These are phyloP conservation scores for Orthonevra nobilis DNA, from an alignment of 2,888 invertebrate genomes.

Conservation along the genomic window DNA sequence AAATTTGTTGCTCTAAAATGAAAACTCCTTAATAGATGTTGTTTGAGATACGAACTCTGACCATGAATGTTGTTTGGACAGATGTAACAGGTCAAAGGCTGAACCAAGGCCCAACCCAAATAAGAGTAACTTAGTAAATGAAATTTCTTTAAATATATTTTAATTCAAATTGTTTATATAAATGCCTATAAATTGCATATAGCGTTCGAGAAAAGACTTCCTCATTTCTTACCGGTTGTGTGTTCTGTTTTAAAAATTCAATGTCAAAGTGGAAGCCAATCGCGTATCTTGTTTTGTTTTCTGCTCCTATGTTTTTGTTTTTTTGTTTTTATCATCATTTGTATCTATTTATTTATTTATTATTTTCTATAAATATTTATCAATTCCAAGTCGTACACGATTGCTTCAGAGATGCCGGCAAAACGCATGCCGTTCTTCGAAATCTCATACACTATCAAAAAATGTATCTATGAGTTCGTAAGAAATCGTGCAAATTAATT, in stretches of 20 bases:
- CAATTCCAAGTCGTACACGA: no score
- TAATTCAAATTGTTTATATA: background rate
- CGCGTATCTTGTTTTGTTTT: slow-evolving; percentile 20
- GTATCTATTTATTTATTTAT: slow-evolving; percentile 17
- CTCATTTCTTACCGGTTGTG: slow-evolving; percentile 35
- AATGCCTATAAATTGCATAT: slow-evolving; percentile 1
- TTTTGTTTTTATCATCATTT: slow-evolving; percentile 6
- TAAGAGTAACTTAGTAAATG: no score
- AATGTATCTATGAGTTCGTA: background rate
- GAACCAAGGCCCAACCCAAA: slow-evolving; percentile 6
- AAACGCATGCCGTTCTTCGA: slow-evolving; percentile 21
- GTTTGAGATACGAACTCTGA: slow-evolving; percentile 20
- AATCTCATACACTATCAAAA: slow-evolving; percentile 1
- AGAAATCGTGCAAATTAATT: background rate
- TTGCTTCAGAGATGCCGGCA: slow-evolving; percentile 10
- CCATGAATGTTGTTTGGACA: slow-evolving; percentile 17
- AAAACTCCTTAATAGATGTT: slow-evolving; percentile 1
- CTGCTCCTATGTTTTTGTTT: background rate
- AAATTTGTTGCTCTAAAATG: background rate
- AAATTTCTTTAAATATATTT: no score
- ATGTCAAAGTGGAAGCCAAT: slow-evolving; percentile 44
- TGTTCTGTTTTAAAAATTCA: slow-evolving; percentile 41
- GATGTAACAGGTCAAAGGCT: slow-evolving; percentile 1
- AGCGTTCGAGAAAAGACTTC: slow-evolving; percentile 36
- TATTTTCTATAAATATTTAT: slow-evolving; percentile 30